These are phyloP conservation scores for Achlya flavicornis DNA, from an alignment of 2,888 invertebrate species.

Conservation along the genomic window DNA sequence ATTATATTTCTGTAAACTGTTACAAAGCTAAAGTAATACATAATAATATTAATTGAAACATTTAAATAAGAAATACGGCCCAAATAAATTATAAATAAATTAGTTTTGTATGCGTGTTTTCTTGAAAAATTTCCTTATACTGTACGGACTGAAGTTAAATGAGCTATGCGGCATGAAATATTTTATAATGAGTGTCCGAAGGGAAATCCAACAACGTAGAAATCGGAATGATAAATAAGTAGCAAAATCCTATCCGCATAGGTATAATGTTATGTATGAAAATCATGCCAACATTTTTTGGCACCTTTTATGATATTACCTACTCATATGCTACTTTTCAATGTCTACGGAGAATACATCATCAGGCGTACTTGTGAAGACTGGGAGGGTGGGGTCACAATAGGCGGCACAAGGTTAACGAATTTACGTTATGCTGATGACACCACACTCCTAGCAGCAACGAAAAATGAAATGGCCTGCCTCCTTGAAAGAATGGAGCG, in stretches of 20 bases:
- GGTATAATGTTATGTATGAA: background rate
- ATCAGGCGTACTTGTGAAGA: too few species aligned
- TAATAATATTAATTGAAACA: background rate
- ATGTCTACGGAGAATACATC: too few species aligned
- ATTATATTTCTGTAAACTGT: too few species aligned
- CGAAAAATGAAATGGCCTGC: too few species aligned
- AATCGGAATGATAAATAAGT: constrained; percentile 2
- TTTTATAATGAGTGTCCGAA: constrained; percentile 33
- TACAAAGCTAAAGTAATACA: background rate
- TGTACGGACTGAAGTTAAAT: background rate
- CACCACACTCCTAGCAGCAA: too few species aligned
- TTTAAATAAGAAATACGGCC: too few species aligned
- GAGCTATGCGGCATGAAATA: constrained; percentile 20
- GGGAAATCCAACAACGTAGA: constrained; percentile 32
- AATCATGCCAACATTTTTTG: background rate
- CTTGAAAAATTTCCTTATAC: background rate
- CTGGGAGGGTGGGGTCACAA: too few species aligned
- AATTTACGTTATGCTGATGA: too few species aligned
- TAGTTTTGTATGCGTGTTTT: background rate
- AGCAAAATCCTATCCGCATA: background rate
- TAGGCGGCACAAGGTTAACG: too few species aligned
- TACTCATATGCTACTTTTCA: background rate
- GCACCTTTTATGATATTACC: too few species aligned
- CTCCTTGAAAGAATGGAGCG: too few species aligned
- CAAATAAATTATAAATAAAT: too few species aligned